Conservation (phyloP, 2,797 vertebrate genomes). For the Mormyrops attenuatus region DNA sequence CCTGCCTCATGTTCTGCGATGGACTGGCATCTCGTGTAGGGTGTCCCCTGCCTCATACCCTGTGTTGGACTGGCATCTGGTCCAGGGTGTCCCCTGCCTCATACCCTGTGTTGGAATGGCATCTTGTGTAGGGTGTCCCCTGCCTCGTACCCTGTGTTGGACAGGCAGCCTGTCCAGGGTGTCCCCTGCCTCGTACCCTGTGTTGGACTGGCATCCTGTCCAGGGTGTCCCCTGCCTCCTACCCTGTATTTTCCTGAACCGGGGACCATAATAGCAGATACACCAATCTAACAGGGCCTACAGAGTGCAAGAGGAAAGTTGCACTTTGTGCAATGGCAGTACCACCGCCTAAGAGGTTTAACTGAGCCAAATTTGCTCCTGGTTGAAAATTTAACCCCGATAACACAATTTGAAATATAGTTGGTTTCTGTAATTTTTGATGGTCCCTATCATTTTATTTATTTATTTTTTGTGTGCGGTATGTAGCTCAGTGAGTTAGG, state of each 20-base stretch:
- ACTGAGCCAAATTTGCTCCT: background rate
- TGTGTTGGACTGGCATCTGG: background rate
- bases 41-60: background rate
- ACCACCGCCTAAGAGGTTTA: background rate
- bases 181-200: too few relatives aligned
- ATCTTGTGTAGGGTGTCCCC: background rate
- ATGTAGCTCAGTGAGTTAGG: background rate
- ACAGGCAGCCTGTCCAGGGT: too few relatives aligned
- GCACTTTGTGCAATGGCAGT: background rate
- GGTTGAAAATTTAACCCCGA: background rate
- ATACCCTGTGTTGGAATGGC: background rate
- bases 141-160: background rate
- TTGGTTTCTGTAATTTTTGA: background rate
- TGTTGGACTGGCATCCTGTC: too few relatives aligned
- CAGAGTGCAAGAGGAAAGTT: background rate
- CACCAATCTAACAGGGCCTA: background rate
- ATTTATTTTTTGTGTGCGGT: background rate
- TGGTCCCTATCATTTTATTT: background rate
- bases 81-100: background rate
- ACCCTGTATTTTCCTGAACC: background rate
- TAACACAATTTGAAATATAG: background rate
- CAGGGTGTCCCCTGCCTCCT: too few relatives aligned
- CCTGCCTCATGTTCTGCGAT: background rate
- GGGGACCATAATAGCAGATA: background rate
- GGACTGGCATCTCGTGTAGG: background rate